Evolutionary conservation across 2,888 invertebrate species (phyloP), one percentile per base, ranked within the genome.

Genomic region (Drosophila helvetica): DNA sequence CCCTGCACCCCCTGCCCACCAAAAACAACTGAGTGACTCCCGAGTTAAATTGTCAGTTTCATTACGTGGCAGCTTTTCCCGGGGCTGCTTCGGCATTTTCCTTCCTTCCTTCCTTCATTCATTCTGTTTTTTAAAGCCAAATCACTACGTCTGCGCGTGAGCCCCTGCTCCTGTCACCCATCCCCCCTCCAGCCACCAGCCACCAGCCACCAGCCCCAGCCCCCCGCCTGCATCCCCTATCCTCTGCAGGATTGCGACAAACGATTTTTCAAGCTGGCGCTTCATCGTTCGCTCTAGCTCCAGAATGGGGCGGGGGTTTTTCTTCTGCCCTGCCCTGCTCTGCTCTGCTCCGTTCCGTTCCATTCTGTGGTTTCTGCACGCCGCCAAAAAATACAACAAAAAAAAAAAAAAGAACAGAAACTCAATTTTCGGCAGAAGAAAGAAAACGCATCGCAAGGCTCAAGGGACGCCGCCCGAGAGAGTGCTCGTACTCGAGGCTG

Each of bases 41-140:
- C 60, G 78, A 86, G 80, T 89, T 88, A 89, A 89, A 89, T 85
- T 88, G 86, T 86, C 86, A 86, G 88, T 86, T 86, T 88, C 84
- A 86, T 86, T 86, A 84, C 84, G 78, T 78, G 80, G 75, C 77
- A 74, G 71, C 61, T 70, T 72, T 80, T 69, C 65, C 30, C 52
- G 62, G 62, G n/a, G 3, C 22, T 60, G 42, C 43, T 60, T 7
- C 4, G 62, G 62, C n/a, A 58, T 58, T 62, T 50, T 54, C 15
- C 42, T 42, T 22, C 58, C 10, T 30, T 27, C 27, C 27, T 46
- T 51, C 18, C 52, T 27, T 27, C 52, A 45, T 60, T 12, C 27
- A 45, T 63, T 63, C 33, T 45, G 46, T 74, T 63, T 77, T 76
- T 82, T 82, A 78, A 86, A 82, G 74, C 80, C 79, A 76, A 86